Base-by-base conservation (phyloP, 2,797 vertebrate species). In the Xenentodon cancila region DNA sequence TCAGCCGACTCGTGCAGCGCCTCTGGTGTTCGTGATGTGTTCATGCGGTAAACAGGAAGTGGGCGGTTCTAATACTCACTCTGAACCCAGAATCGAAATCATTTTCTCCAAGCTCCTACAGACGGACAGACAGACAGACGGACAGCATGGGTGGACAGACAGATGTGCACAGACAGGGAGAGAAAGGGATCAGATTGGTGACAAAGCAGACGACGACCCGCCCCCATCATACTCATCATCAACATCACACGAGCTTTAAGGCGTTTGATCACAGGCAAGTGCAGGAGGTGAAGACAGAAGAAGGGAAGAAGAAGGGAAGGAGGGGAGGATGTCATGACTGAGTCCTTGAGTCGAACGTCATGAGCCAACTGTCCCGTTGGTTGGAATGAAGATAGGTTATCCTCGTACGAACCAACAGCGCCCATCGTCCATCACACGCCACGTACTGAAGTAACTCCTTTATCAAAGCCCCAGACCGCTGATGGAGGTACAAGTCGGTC, bases 101-200 rank as follows among this genome's bases (percentile, higher is more conserved):
- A 86, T 84, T 87, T 42, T 90, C 90, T 81, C 86, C 88, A 18
- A 88, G 85, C 52, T 91, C 92, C 92, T 93, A 90, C 72, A 59
- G 77, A 83, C 68, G 40, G 54, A 80, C 61, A 16, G 25, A 80
- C 61, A 16, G 25, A 72, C 27, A 56, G 62, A 76, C 27, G 53
- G 73, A 79, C 59, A 53, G 68, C 27, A 61, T 47, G 46, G 64
- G 34, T 25, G 34, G 65, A 82, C 56, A 75, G 75, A 84, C 76
- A 81, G 71, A 49, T 59, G 64, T 52, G 71, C 18, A 81, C 63
- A 76, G 73, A 82, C 62, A 79, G 73, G 51, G 45, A 85, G 64
- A 84, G 34, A 81, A 59, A 84, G 51, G 57, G 54, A 77, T 83
- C 79, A 86, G 82, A 63, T 65, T 8, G 64, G 64, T 21, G 45